Percentiles rank a stretch among this genome's conserved stretches.
phyloP scores from a whole-genome alignment of 2,888 invertebrate species.

The Stenichneumon culpator region DNA sequence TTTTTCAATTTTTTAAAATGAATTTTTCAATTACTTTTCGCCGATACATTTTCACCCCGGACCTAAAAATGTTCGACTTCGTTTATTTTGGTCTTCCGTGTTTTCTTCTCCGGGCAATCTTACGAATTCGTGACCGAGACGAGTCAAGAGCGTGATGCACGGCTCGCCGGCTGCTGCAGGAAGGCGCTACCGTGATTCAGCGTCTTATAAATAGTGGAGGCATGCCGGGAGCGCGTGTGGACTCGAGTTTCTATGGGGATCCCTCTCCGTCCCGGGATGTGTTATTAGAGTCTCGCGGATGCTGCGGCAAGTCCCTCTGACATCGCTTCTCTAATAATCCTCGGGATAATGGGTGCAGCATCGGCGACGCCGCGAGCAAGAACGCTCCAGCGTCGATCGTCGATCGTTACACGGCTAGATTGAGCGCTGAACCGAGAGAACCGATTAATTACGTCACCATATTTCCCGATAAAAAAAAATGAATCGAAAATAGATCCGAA shows the following conservation, averaged over 20 bases:
- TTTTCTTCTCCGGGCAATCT: conserved; percentile 11
- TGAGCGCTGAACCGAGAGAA: not conserved
- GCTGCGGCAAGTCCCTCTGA: conserved; percentile 21
- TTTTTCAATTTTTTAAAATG: not conserved
- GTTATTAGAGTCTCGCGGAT: conserved; percentile 53
- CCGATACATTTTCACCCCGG: not conserved
- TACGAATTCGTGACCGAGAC: conserved; percentile 63
- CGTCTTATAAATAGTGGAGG: conserved; percentile 76
- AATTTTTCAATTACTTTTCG: not conserved
- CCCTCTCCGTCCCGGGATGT: not conserved
- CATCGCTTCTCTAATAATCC: conserved; percentile 43
- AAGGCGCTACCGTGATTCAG: conserved; percentile 74
- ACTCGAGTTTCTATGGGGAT: conserved; percentile 47
- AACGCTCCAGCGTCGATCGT: conserved; percentile 33
- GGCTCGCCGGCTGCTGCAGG: conserved; percentile 48
- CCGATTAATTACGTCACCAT: conserved; percentile 25
- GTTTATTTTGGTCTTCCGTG: conserved; percentile 30
- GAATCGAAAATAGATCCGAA: not conserved
- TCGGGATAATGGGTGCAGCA: conserved; percentile 23
- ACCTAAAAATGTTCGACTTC: not conserved
- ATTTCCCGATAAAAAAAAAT: not conserved
- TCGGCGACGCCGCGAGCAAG: conserved; percentile 19
- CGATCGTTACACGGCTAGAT: not conserved
- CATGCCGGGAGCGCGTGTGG: conserved; percentile 56
- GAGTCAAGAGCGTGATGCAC: conserved; percentile 55